Evolutionary conservation across 2,113 vertebrate genomes (phyloP), one percentile per base, ranked within the genome.

Genomic region (Chaetorhynchus papuensis): DNA sequence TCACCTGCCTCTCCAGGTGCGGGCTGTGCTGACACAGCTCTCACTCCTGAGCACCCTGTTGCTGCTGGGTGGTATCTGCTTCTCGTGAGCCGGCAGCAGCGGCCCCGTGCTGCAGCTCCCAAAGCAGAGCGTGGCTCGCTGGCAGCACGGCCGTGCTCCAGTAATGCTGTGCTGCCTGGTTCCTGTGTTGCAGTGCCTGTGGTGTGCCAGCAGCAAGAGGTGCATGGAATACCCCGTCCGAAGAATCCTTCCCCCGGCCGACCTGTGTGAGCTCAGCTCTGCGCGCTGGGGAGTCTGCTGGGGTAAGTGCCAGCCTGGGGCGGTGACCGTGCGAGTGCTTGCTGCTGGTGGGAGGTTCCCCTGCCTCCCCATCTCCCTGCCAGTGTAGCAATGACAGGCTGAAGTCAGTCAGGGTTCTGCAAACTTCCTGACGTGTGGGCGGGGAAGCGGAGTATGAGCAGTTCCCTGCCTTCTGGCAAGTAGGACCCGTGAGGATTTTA

Each of bases 211-310:
- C 14, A 98, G 98, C 3, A 96, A 97, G 47, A 77, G 41, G 1
- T 99, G 99, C 35, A 0, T 98, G 59, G 98, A 98, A 3, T 99
- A 99, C 93, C 99, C 99, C 0, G 97, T 98, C 30, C 92, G 31
- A 18, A 98, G 97, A 35, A 97, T 99, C 95, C 97, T 99, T 5
- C 99, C 99, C 0, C 98, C 98, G 0, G 86, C 97, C 1, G 75
- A 97, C 3, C 92, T 99, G 33, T 99, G 99, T 10, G 94, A 98
- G 30, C 96, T 99, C 54, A 98, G 95, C 63, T 98, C 98, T 4
- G 99, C 99, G 0, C 98, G 99, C 81, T 99, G 99, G 99, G 99
- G 99, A 6, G 98, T 99, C 27, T 99, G 99, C 98, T 99, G 98
- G 98, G 99, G 99, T 99, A 96, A 99, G 99, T 97, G 30, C 7